Conservation (phyloP, 30 jellyfish, hydroid and myxozoan species). For the Catostylus mosaicus region DNA sequence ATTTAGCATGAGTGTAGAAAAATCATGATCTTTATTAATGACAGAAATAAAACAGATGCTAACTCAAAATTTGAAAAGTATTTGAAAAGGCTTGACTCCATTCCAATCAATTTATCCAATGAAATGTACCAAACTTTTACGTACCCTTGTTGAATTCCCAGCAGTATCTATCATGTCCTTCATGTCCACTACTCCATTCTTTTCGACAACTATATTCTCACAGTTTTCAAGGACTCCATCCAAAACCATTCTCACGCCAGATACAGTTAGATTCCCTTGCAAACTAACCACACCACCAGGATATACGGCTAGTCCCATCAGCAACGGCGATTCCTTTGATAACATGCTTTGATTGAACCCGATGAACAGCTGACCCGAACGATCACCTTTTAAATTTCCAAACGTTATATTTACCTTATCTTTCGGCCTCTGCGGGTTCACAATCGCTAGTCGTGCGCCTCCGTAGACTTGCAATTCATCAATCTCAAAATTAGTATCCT, state of each 20-base stretch:
- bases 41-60: no score
- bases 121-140: no score
- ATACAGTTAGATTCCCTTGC: conserved; percentile 60
- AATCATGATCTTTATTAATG: no score
- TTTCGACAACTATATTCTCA: conserved; percentile 60
- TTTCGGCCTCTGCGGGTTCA: conserved; percentile 26
- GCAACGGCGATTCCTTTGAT: conserved; percentile 57
- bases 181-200: conserved; percentile 64
- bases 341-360: conserved; percentile 60
- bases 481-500: conserved; percentile 44
- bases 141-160: conserved; percentile 59
- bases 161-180: conserved; percentile 51
- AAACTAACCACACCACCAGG: conserved; percentile 66
- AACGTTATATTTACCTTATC: conserved; percentile 14
- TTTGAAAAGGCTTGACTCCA: no score
- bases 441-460: conserved; percentile 59
- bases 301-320: conserved; percentile 69
- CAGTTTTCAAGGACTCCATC: conserved; percentile 72
- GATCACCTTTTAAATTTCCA: conserved; percentile 63
- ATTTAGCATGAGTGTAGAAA: no score
- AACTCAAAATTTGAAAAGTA: no score
- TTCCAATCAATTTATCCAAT: no score
- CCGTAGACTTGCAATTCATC: conserved; percentile 73
- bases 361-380: conserved; percentile 48
- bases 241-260: conserved; percentile 67